phyloP scores from a whole-genome alignment of 2,113 vertebrate species.

The Embiotoca jacksoni region DNA sequence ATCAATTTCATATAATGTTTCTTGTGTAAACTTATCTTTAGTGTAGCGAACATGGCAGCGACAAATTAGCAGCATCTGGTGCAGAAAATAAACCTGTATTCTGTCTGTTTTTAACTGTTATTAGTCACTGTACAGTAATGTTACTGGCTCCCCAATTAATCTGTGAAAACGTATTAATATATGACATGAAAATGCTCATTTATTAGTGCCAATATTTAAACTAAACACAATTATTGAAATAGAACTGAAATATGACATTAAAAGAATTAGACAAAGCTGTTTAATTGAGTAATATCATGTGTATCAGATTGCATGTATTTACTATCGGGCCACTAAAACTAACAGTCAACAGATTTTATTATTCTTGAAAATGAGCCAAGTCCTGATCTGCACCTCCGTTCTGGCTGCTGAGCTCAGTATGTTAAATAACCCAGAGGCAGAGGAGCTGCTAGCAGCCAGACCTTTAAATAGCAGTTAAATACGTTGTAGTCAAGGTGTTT shows the following conservation, averaged over 20 bases:
- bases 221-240: neutral
- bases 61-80: too few relatives aligned
- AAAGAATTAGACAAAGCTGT: neutral
- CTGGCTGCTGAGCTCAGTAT: neutral
- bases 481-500: neutral
- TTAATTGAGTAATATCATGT: conserved; percentile 4
- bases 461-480: conserved; percentile 6
- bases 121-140: too few relatives aligned
- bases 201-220: conserved; percentile 1
- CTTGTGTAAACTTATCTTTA: neutral
- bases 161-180: too few relatives aligned
- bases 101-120: too few relatives aligned
- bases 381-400: neutral
- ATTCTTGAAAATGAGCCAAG: conserved; percentile 1
- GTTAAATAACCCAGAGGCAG: conserved; percentile 13
- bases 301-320: too few relatives aligned
- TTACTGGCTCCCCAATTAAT: conserved; percentile 1
- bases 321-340: neutral
- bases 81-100: too few relatives aligned
- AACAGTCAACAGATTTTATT: conserved; percentile 5
- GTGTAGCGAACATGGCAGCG: neutral
- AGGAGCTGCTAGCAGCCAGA: neutral
- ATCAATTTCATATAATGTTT: neutral
- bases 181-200: neutral
- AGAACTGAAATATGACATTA: neutral